Evolutionary conservation across 2,888 invertebrate genomes (phyloP).

Genomic region (Pseudolycoriella hygida): DNA sequence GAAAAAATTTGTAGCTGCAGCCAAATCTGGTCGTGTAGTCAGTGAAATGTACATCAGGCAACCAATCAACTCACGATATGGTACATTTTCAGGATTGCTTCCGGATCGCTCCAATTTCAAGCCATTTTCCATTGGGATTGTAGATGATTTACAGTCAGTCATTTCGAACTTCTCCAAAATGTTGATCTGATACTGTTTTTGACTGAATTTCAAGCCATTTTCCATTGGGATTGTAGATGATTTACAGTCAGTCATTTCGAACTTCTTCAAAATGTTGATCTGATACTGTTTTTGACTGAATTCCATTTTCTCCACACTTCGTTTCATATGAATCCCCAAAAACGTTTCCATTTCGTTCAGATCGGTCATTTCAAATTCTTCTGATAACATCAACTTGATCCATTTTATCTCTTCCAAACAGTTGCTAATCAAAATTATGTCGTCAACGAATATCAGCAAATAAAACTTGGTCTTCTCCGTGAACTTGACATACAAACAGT

Average conservation of each 20-base stretch:
- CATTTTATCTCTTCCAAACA: background rate
- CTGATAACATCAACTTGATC: background rate
- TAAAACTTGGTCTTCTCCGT: too few species aligned
- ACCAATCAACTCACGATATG: constrained; percentile 13
- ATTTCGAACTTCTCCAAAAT: constrained; percentile 12
- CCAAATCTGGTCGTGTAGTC: too few species aligned
- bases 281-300: too few species aligned
- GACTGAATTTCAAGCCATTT: constrained; percentile 7
- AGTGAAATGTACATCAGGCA: too few species aligned
- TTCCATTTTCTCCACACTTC: too few species aligned
- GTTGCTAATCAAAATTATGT: constrained; percentile 6
- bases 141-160: constrained; percentile 10
- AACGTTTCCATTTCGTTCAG: constrained; percentile 9
- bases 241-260: too few species aligned
- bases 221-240: too few species aligned
- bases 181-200: constrained; percentile 10
- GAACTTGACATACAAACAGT: constrained; percentile 7
- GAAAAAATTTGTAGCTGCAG: too few species aligned
- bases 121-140: constrained; percentile 10
- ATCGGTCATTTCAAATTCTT: too few species aligned
- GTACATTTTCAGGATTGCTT: constrained; percentile 5
- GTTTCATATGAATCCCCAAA: constrained; percentile 8
- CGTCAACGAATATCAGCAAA: constrained; percentile 10
- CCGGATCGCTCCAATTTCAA: constrained; percentile 8
- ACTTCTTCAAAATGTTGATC: too few species aligned